Conservation (phyloP, 2,888 invertebrate species). For the Agriopis leucophaearia region DNA sequence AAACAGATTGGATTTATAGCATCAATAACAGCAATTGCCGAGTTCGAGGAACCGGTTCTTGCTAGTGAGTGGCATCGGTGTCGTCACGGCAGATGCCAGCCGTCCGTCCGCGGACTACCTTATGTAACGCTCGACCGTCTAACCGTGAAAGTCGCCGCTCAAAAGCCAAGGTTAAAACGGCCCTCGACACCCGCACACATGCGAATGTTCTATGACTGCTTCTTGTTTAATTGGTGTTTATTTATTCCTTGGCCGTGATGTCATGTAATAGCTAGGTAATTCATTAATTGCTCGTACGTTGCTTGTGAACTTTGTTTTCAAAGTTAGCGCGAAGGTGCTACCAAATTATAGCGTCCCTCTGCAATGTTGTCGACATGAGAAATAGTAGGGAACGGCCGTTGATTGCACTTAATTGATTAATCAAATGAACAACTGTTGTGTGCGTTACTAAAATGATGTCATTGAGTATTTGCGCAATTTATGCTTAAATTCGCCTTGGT, state of each 20-base stretch:
- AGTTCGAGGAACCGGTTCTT: conserved; percentile 70
- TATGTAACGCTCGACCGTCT: conserved; percentile 81
- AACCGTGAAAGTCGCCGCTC: conserved; percentile 86
- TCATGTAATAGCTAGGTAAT: conserved; percentile 70
- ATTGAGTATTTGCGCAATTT: neutral
- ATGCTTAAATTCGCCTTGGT: neutral
- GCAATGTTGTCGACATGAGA: conserved; percentile 45
- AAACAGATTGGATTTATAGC: conserved; percentile 46
- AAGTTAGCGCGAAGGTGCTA: conserved; percentile 44
- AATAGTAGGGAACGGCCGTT: conserved; percentile 23
- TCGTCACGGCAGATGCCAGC: conserved; percentile 70
- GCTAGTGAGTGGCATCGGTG: conserved; percentile 72
- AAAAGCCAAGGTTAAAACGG: conserved; percentile 85
- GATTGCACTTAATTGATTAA: conserved; percentile 35
- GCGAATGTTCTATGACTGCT: conserved; percentile 77
- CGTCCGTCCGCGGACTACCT: conserved; percentile 59
- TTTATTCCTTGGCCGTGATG: conserved; percentile 75
- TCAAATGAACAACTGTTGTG: conserved; percentile 19
- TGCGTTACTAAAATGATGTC: conserved; percentile 18
- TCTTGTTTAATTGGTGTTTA: conserved; percentile 69
- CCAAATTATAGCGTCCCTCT: conserved; percentile 50
- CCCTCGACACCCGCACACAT: conserved; percentile 78
- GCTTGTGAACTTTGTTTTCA: conserved; percentile 38
- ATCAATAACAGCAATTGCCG: conserved; percentile 39
- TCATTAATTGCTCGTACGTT: conserved; percentile 53